Evolutionary conservation across 2,888 invertebrate species (phyloP).

Genomic region (Carpatolechia fugitivella): DNA sequence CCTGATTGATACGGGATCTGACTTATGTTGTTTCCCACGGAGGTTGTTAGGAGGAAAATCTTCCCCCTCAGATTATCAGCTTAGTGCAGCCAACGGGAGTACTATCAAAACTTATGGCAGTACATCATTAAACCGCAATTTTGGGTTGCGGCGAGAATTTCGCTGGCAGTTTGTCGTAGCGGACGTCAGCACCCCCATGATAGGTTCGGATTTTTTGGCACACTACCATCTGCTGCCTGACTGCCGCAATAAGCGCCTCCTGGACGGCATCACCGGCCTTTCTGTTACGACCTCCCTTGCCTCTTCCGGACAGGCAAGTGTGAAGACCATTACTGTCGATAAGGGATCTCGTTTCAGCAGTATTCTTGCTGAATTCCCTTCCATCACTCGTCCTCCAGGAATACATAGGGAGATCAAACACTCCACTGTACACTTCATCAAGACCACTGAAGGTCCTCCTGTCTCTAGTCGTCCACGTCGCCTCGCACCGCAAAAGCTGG

Average conservation of each 20-base stretch:
- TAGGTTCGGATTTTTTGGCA: constrained; percentile 20
- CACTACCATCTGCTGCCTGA: constrained; percentile 22
- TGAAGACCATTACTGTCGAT: constrained; percentile 6
- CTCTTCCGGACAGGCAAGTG: constrained; percentile 5
- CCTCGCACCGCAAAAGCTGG: constrained; percentile 27
- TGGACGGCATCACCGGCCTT: constrained; percentile 17
- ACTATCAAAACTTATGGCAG: constrained; percentile 21
- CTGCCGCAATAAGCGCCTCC: constrained; percentile 7
- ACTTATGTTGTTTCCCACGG: constrained; percentile 19
- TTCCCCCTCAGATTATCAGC: constrained; percentile 12
- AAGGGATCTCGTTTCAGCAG: background rate
- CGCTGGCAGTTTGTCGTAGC: constrained; percentile 19
- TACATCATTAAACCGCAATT: constrained; percentile 8
- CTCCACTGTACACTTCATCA: constrained; percentile 21
- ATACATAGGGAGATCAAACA: constrained; percentile 16
- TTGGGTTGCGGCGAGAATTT: constrained; percentile 18
- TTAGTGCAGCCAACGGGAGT: constrained; percentile 22
- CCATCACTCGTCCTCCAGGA: constrained; percentile 4
- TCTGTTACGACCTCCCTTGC: constrained; percentile 6
- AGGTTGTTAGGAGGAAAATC: background rate
- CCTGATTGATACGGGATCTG: constrained; percentile 23
- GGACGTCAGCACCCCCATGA: constrained; percentile 19
- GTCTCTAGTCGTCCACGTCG: constrained; percentile 26
- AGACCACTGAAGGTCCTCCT: constrained; percentile 23
- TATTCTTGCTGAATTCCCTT: constrained; percentile 14